Evolutionary conservation across 2,113 vertebrate species (phyloP), one percentile per base, ranked within the genome.

Genomic region (Grallaria varia): DNA sequence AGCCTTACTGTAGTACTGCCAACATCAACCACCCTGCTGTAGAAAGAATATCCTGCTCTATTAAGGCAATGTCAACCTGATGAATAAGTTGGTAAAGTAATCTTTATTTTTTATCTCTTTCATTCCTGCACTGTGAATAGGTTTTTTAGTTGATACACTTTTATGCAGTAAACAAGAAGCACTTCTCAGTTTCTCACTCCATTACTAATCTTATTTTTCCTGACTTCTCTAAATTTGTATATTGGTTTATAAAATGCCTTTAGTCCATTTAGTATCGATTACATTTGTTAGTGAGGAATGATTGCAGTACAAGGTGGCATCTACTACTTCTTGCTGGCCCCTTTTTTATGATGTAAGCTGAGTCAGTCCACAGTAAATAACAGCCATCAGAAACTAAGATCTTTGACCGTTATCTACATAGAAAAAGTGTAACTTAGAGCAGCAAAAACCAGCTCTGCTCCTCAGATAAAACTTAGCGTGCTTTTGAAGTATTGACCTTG

Each of bases 171-270:
- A 91, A 64, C 15, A 87, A 69, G 58, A 89, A 87, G 75, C 12
- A 20, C 44, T 96, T 96, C 84, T 87, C 81, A 82, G 53, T 91
- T 97, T 87, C 69, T 93, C 40, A 25, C 17, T 77, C 74, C 67
- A 63, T 71, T 95, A 58, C 50, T 95, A 83, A 94, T 93, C 42
- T 17, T 83, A 83, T 95, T 93, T 95, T 75, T 83, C 35, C 25
- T 55, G 63, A 85, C 12, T 74, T 93, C 56, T 88, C 45, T 83
- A n/a, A 91, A 85, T 85, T 85, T 77, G 8, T 71, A 50, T 59
- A 50, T 59, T 0, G 0, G 14, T 90, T 93, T 94, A 66, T 91
- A 66, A 85, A 95, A 89, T 64, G 44, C 28, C 58, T 84, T 55
- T 90, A 77, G 55, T 71, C 24, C 33, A 59, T 31, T 95, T 88